These are phyloP conservation scores for Apeira syringaria DNA, from an alignment of 2,888 invertebrate species.

Conservation along the genomic window DNA sequence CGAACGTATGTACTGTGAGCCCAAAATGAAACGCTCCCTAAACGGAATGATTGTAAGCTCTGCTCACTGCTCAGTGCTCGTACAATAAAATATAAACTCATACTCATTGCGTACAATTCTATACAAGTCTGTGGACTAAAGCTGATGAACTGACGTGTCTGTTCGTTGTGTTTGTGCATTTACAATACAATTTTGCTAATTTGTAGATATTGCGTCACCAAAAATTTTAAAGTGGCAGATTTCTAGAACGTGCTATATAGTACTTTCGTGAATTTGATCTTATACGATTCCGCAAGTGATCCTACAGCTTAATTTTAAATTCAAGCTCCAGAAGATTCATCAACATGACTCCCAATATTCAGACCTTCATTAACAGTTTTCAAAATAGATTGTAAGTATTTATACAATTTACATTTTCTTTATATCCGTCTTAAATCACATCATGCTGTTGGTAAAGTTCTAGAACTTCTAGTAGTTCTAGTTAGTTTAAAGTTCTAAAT, in stretches of 20 bases:
- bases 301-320: conserved; percentile 7
- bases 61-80: too few relatives aligned
- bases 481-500: conserved; percentile 42
- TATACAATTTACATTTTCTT: neutral
- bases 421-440: too few relatives aligned
- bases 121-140: too few relatives aligned
- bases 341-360: conserved; percentile 84
- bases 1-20: too few relatives aligned
- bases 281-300: neutral
- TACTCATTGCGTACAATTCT: too few relatives aligned
- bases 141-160: conserved; percentile 33
- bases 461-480: too few relatives aligned
- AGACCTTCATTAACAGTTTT: conserved; percentile 87
- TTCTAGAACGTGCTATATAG: neutral
- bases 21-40: too few relatives aligned
- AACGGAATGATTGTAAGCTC: too few relatives aligned
- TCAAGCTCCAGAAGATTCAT: conserved; percentile 23
- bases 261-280: neutral
- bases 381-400: conserved; percentile 87
- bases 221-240: conserved; percentile 1
- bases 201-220: conserved; percentile 24
- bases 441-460: too few relatives aligned
- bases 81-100: too few relatives aligned
- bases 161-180: conserved; percentile 23
- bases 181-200: neutral